Evolutionary conservation across 2,797 vertebrate genomes (phyloP), one percentile per base, ranked within the genome.

Genomic region (Sebastes steindachneri): DNA sequence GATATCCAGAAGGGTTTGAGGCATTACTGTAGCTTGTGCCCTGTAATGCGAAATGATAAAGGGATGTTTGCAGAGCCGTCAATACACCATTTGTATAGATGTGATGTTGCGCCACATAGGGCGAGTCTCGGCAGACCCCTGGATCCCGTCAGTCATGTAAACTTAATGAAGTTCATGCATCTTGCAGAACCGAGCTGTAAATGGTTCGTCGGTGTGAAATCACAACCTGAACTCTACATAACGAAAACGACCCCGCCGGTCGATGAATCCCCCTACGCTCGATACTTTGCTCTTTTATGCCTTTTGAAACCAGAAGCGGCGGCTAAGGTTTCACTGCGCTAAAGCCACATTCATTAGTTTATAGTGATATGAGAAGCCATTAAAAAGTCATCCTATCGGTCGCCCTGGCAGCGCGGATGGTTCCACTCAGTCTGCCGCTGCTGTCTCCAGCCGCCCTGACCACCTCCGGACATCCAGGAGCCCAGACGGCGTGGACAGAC

Each of bases 381-480:
- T 96, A 95, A 90, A 92, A 92, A 91, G 90, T 83, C 90, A 85
- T 93, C 53, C 84, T 71, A 74, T 81, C n/a, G 57, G 85, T 90
- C 31, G 88, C 75, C 23, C 54, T 21, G 81, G 86, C 83, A 78
- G 84, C 62, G 1, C 4, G 64, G 82, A 89, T 84, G 94, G 93
- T 96, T 96, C 95, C 95, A 88, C 92, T 83, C 83, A 91, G 96
- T 95, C 95, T 96, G 92, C 89, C 74, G 78, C 90, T 51, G 19
- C 10, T 54, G 77, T 73, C 87, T 89, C 84, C 84, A 68, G 82
- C 83, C 82, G 66, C 78, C 28, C 88, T 73, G 90, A 93, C 93
- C 92, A 92, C 89, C 88, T 86, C 90, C 77, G 85, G 93, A 93
- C 94, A 92, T 89, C 75, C 88, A 83, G 92, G 91, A 94, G 91